phyloP scores from a whole-genome alignment of 2,888 invertebrate species.

The Gibbula magus region DNA sequence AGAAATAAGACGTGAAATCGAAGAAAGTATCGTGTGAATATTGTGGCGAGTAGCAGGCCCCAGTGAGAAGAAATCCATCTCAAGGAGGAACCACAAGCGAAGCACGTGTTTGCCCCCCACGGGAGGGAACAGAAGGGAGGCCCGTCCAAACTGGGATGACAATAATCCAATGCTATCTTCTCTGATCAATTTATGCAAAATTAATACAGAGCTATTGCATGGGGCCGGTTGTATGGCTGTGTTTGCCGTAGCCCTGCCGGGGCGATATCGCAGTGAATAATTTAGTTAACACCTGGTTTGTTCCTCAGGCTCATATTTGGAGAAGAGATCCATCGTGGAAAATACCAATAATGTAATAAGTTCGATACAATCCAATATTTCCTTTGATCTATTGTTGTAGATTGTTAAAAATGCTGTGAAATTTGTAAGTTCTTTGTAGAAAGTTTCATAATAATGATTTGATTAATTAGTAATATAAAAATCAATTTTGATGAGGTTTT shows the following conservation, averaged over 20 bases:
- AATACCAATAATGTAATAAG: not conserved
- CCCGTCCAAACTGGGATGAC: not conserved
- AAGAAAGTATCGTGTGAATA: no score
- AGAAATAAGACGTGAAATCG: no score
- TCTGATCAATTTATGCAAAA: constrained; percentile 37
- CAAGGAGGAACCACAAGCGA: not conserved
- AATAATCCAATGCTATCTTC: constrained; percentile 14
- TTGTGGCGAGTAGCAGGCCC: not conserved
- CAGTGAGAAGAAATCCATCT: not conserved
- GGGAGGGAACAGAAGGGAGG: not conserved
- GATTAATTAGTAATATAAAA: no score
- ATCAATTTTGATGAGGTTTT: no score
- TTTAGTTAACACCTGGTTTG: constrained; percentile 24
- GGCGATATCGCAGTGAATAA: constrained; percentile 27
- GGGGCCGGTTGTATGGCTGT: constrained; percentile 21
- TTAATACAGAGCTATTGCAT: constrained; percentile 30
- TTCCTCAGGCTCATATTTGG: not conserved
- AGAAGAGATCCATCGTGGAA: constrained; percentile 6
- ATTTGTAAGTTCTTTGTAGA: no score
- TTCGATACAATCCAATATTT: not conserved
- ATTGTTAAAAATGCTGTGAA: no score
- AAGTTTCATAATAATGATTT: no score
- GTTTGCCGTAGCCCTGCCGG: constrained; percentile 5
- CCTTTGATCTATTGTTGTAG: not conserved
- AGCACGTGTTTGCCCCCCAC: constrained; percentile 10